Evolutionary conservation across 2,797 vertebrate species (phyloP).

Genomic region (Ammospiza maritima): DNA sequence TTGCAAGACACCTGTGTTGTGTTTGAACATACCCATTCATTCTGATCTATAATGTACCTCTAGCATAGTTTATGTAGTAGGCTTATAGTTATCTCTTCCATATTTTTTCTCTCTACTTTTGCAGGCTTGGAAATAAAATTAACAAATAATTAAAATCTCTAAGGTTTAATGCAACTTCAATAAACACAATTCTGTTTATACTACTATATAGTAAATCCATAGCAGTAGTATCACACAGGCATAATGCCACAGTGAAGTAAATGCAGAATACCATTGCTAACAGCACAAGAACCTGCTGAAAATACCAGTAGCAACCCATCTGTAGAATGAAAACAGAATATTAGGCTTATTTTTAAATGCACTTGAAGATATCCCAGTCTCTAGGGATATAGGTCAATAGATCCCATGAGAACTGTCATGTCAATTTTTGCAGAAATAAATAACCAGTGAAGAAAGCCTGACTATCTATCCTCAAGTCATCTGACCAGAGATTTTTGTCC

Average conservation of each 20-base stretch:
- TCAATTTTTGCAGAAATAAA: neutral
- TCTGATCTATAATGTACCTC: neutral
- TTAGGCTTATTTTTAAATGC: neutral
- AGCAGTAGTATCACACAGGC: neutral
- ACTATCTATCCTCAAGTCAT: neutral
- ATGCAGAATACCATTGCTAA: neutral
- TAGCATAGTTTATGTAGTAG: neutral
- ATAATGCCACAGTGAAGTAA: neutral
- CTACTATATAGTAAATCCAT: neutral
- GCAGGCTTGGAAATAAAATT: neutral
- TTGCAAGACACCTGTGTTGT: neutral
- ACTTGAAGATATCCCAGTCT: neutral
- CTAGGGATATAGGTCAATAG: neutral
- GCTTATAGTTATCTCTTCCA: neutral
- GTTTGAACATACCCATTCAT: neutral
- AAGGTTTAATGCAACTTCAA: neutral
- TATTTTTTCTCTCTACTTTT: neutral
- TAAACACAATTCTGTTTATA: neutral
- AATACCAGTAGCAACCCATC: neutral
- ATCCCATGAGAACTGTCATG: neutral
- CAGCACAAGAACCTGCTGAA: neutral
- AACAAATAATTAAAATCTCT: neutral
- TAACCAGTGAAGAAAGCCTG: neutral
- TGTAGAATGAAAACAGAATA: neutral
- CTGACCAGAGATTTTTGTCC: neutral